Evolutionary conservation across 2,888 invertebrate genomes (phyloP), one percentile per base, ranked within the genome.

Genomic region (Piscicola geometra): DNA sequence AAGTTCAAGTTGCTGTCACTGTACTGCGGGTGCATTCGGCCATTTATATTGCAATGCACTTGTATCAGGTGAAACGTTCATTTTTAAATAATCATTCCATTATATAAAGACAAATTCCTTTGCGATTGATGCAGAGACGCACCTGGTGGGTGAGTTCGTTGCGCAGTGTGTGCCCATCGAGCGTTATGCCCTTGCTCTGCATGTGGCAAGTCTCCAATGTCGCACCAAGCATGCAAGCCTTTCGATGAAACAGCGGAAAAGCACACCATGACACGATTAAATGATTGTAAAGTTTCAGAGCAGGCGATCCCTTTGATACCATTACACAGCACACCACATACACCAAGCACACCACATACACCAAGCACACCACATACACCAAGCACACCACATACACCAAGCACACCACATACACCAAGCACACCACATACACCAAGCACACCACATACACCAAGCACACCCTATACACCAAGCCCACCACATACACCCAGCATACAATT

Each of bases 1-100:
- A 73, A 73, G 35, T 73, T 73, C 64, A 73, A 35, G 64, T 73
- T 73, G 35, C 33, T 25, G 5, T 73, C n/a, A 25, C 64, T 64
- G 30, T 73, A 73, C 73, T 73, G 73, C 15, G 30, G 25, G 9
- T 9, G 12, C 9, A 28, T 64, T 25, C 25, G 15, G 12, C 15
- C 30, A 35, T 28, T 69, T 69, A 9, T 35, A 12, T 9, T 12
- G 12, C 12, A 69, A 69, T 30, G 15, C n/a, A 12, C 15, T 15
- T 47, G 9, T 47, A 15, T 9, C 9, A 47, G 21, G 9, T 47
- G 50, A 15, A 15, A 15, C 21, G 12, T 47, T 47, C 50, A 47
- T 47, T 21, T 15, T 47, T 47, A 47, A 21, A n/a, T n/a, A n/a
- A n/a, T n/a, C n/a, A n/a, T n/a, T n/a, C n/a, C n/a, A n/a, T n/a